Evolutionary conservation across 2,797 vertebrate genomes (phyloP).

Genomic region (Scleropages formosus): DNA sequence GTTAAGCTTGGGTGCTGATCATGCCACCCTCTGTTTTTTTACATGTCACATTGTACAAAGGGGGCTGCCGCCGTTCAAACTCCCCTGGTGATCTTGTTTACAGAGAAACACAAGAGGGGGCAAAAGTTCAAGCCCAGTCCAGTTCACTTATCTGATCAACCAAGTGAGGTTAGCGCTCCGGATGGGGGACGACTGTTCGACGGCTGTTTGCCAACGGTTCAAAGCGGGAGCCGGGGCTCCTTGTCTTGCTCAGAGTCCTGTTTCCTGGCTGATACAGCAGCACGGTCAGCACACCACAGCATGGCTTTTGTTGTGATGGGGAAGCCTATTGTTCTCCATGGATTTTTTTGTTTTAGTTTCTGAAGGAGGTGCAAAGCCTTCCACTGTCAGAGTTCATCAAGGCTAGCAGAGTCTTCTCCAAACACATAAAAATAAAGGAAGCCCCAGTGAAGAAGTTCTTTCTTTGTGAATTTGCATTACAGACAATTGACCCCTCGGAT

Average conservation of each 20-base stretch:
- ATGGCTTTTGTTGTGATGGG: neutral
- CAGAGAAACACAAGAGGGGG: neutral
- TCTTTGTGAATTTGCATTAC: too few relatives aligned
- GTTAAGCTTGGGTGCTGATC: constrained; percentile 16
- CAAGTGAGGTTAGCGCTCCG: constrained; percentile 16
- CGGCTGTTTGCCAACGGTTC: neutral
- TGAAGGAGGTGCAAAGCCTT: too few relatives aligned
- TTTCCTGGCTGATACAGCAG: neutral
- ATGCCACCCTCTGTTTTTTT: constrained; percentile 28
- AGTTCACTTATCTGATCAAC: constrained; percentile 14
- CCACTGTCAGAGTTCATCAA: too few relatives aligned
- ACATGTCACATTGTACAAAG: neutral
- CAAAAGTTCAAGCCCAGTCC: neutral
- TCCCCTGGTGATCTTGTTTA: neutral
- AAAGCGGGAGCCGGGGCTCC: neutral
- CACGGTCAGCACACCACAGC: neutral
- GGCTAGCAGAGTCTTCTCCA: too few relatives aligned
- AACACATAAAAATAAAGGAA: too few relatives aligned
- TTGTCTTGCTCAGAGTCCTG: neutral
- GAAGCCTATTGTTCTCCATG: too few relatives aligned
- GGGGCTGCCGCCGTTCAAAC: neutral
- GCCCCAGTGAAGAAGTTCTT: too few relatives aligned
- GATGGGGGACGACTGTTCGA: neutral
- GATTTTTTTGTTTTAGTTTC: too few relatives aligned
- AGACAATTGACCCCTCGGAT: too few relatives aligned